Evolutionary conservation across 2,888 invertebrate genomes (phyloP).

Genomic region (Prosapia bicincta): DNA sequence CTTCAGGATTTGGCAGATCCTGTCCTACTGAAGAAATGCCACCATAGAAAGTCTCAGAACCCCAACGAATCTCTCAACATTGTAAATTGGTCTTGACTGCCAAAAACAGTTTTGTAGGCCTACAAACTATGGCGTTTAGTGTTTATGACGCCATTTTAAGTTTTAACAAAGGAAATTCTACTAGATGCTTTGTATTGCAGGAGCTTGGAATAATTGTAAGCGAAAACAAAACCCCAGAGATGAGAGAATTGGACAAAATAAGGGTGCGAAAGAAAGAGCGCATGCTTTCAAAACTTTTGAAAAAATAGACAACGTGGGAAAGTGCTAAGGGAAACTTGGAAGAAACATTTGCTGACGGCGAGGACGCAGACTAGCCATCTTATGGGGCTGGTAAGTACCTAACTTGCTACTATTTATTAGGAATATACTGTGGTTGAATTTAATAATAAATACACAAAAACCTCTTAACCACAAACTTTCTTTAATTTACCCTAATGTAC

Average conservation of each 20-base stretch:
- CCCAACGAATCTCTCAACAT: conserved; percentile 9
- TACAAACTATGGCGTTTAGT: not conserved
- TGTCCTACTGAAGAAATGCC: not conserved
- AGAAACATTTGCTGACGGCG: not conserved
- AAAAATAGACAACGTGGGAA: conserved; percentile 4
- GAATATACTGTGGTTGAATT: too few species aligned
- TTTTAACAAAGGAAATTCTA: conserved; percentile 2
- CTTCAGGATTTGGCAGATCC: too few species aligned
- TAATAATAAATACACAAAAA: too few species aligned
- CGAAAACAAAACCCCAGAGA: not conserved
- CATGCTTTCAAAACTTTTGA: not conserved
- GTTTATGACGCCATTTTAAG: conserved; percentile 6
- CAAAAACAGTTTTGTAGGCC: conserved; percentile 10
- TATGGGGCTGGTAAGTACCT: conserved; percentile 10
- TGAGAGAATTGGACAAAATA: conserved; percentile 2
- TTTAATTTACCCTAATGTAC: too few species aligned
- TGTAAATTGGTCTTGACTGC: conserved; percentile 13
- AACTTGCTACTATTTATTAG: too few species aligned
- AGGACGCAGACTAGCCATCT: conserved; percentile 9
- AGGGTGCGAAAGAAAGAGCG: conserved; percentile 3
- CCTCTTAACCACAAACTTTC: too few species aligned
- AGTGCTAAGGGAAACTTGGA: conserved; percentile 10
- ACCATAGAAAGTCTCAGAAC: conserved; percentile 12
- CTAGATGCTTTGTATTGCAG: not conserved
- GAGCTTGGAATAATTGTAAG: too few species aligned